These are phyloP conservation scores for Hipposideros armiger DNA, from an alignment of 2,113 vertebrate species.

Conservation along the genomic window DNA sequence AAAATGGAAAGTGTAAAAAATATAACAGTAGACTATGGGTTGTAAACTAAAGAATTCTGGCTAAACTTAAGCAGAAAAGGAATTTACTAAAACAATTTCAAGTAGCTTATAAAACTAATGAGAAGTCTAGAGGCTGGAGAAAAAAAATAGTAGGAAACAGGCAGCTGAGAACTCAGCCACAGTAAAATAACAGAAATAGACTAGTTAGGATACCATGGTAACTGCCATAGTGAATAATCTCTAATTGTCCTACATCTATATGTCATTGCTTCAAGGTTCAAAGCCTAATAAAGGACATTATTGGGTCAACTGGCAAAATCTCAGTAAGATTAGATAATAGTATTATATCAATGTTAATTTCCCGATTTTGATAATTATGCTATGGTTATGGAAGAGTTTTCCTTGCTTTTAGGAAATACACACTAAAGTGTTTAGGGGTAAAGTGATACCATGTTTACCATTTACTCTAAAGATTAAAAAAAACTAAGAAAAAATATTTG, in stretches of 20 bases:
- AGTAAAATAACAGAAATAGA: background rate
- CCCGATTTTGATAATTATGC: background rate
- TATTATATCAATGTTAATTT: background rate
- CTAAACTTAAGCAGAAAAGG: background rate
- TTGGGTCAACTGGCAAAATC: background rate
- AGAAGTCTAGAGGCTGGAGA: background rate
- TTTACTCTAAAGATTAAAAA: background rate
- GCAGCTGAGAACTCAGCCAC: background rate
- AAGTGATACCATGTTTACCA: background rate
- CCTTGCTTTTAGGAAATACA: background rate
- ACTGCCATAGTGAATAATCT: background rate
- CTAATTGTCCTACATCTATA: background rate
- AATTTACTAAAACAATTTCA: background rate
- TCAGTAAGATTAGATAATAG: background rate
- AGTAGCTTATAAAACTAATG: background rate
- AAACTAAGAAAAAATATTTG: background rate
- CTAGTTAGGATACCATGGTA: background rate
- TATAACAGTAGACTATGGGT: background rate
- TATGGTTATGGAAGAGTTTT: background rate
- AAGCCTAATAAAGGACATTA: background rate
- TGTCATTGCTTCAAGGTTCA: background rate
- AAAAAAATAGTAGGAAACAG: background rate
- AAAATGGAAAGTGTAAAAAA: background rate
- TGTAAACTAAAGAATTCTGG: background rate
- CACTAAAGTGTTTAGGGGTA: background rate